Conservation (phyloP, 1,140 invertebrate species). For the Drosophila eugracilis region DNA sequence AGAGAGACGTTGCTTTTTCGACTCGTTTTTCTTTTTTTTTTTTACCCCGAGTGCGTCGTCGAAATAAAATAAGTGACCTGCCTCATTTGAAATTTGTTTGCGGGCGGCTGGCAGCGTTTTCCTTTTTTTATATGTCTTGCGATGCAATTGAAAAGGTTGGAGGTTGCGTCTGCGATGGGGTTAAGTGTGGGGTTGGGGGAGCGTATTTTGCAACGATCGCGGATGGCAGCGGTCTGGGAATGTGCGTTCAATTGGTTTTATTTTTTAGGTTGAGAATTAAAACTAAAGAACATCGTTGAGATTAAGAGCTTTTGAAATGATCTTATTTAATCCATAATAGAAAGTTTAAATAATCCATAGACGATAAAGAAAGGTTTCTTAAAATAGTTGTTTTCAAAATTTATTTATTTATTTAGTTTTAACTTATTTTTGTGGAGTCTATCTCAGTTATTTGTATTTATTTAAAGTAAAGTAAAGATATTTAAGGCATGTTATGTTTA, state of each 20-base stretch:
- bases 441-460: too few relatives aligned
- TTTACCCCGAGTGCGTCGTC: conserved; percentile 29
- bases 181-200: conserved; percentile 1
- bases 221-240: conserved; percentile 15
- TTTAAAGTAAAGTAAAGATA: too few relatives aligned
- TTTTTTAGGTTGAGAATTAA: neutral
- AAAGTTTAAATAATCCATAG: too few relatives aligned
- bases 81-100: conserved; percentile 80
- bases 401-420: too few relatives aligned
- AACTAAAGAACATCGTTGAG: too few relatives aligned
- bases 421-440: too few relatives aligned
- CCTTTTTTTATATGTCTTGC: conserved; percentile 17
- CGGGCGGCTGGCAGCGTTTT: conserved; percentile 40
- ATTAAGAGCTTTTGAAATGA: too few relatives aligned
- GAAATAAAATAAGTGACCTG: conserved; percentile 80
- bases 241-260: conserved; percentile 14
- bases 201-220: conserved; percentile 1
- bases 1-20: conserved; percentile 17
- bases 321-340: too few relatives aligned
- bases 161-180: conserved; percentile 4
- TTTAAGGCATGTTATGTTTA: too few relatives aligned
- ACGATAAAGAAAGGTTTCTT: too few relatives aligned
- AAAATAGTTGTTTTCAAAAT: too few relatives aligned
- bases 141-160: conserved; percentile 49
- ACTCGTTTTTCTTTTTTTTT: conserved; percentile 21